phyloP scores from a whole-genome alignment of 2,113 vertebrate species.

The Ginglymostoma cirratum region DNA sequence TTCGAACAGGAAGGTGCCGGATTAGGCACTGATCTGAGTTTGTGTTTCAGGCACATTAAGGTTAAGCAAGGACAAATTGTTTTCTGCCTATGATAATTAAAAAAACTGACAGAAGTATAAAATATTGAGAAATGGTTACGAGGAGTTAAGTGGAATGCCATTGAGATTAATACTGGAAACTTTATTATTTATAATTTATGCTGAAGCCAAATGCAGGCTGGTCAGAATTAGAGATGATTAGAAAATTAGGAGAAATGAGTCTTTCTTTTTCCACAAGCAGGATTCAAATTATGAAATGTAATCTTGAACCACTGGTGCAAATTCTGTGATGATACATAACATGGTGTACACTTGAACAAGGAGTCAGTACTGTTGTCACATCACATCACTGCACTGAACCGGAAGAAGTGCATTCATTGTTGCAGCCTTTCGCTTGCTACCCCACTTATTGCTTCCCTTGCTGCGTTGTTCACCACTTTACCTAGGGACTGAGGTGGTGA shows the following conservation, averaged over 20 bases:
- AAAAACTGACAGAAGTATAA: neutral
- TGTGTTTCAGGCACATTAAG: neutral
- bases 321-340: neutral
- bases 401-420: too few relatives aligned
- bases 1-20: neutral
- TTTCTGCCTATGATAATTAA: neutral
- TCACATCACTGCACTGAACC: too few relatives aligned
- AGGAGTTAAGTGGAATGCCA: neutral
- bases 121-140: neutral
- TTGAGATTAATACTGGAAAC: neutral
- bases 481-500: too few relatives aligned
- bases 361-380: too few relatives aligned
- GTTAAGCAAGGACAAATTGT: neutral
- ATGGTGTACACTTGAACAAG: neutral
- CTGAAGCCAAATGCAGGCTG: neutral
- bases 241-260: neutral
- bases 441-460: too few relatives aligned
- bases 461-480: too few relatives aligned
- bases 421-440: too few relatives aligned
- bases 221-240: neutral
- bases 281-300: too few relatives aligned
- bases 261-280: too few relatives aligned
- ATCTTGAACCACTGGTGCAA: neutral
- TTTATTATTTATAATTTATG: neutral
- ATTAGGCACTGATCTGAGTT: neutral